phyloP scores from a whole-genome alignment of 2,113 vertebrate genomes.

The Onychostruthus taczanowskii region DNA sequence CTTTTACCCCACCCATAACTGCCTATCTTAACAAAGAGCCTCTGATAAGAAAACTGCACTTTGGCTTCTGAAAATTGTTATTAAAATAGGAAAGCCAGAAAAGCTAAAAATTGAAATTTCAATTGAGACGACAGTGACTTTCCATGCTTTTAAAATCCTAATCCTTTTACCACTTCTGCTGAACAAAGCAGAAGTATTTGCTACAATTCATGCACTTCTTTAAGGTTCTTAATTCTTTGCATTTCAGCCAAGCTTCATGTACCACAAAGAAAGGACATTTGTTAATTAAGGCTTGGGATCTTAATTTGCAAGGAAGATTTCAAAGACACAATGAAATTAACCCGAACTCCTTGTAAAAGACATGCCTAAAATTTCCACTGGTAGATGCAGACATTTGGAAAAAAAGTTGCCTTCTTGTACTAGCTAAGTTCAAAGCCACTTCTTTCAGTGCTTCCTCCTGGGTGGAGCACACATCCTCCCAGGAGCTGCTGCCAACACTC shows the following conservation, averaged over 20 bases:
- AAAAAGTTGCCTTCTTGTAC: background rate
- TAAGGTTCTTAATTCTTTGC: background rate
- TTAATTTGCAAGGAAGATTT: background rate
- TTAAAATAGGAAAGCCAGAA: background rate
- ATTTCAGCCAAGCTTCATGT: background rate
- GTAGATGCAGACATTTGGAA: background rate
- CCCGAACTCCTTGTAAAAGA: background rate
- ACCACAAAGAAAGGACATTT: background rate
- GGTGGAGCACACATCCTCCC: slow-evolving; percentile 25
- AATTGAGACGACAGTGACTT: background rate
- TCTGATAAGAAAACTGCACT: background rate
- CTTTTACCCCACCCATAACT: background rate
- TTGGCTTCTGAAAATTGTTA: background rate
- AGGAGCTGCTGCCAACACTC: background rate
- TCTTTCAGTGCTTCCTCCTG: background rate
- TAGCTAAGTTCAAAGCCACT: background rate
- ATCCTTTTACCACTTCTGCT: background rate
- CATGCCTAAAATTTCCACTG: background rate
- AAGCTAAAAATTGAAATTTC: background rate
- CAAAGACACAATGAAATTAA: background rate
- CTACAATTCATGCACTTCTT: background rate
- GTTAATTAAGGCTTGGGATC: background rate
- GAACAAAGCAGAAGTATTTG: background rate
- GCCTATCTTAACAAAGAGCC: background rate
- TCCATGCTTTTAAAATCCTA: background rate